A percentile compares a stretch with the other conserved stretches of the same genome.
Conservation (phyloP, 2,888 invertebrate species). For the Yponomeuta plumbellus region DNA sequence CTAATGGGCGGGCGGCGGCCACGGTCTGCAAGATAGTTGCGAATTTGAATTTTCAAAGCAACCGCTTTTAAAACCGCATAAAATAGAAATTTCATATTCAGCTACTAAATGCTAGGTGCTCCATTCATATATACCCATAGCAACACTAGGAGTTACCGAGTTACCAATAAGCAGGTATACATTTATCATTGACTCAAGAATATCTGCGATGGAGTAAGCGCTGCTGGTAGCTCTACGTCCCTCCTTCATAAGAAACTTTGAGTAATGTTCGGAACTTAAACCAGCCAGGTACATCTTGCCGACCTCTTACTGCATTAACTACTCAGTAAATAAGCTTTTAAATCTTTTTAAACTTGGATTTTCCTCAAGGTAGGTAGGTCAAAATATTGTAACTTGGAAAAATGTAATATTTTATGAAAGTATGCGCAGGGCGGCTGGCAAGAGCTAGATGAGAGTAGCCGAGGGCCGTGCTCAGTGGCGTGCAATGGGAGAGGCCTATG, state of each 20-base stretch:
- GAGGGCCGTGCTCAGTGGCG: too few species aligned
- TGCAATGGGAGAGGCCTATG: too few species aligned
- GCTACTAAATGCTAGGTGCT: constrained; percentile 36
- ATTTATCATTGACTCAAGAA: constrained; percentile 8
- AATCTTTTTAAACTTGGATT: not conserved
- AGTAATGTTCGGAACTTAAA: not conserved
- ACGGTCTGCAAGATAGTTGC: constrained; percentile 31
- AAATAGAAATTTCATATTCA: constrained; percentile 44
- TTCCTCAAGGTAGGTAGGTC: not conserved
- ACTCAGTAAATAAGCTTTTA: not conserved
- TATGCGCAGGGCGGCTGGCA: too few species aligned
- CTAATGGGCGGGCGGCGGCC: constrained; percentile 12
- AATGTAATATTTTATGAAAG: not conserved
- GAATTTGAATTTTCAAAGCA: constrained; percentile 35
- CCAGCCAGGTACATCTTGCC: not conserved
- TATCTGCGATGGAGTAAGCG: not conserved
- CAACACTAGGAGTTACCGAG: constrained; percentile 18
- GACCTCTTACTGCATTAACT: not conserved
- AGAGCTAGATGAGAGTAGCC: too few species aligned
- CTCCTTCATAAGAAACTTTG: not conserved
- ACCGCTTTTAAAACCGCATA: constrained; percentile 38
- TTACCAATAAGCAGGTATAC: constrained; percentile 19
- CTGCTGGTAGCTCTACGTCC: not conserved
- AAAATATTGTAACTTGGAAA: not conserved
- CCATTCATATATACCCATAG: constrained; percentile 21